Conservation (phyloP, 2,888 invertebrate species). For the Hyalella azteca region DNA sequence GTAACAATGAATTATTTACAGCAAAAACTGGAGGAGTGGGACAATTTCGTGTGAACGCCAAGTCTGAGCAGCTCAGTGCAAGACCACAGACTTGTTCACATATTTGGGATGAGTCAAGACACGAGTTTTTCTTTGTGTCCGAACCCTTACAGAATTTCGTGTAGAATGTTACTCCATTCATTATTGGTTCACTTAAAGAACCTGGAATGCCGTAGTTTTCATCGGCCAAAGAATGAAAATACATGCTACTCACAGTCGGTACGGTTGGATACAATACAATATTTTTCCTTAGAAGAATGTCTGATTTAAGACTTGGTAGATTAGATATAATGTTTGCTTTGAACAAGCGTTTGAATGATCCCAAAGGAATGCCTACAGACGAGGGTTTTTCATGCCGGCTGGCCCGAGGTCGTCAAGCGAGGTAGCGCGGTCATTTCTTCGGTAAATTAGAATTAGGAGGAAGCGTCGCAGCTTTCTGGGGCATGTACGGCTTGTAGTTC, state of each 20-base stretch:
- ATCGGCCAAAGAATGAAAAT: background rate
- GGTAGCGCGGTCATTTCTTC: conserved; percentile 48
- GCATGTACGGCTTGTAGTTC: conserved; percentile 71
- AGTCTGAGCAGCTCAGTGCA: too few relatives aligned
- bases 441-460: conserved; percentile 65
- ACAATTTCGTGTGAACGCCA: too few relatives aligned
- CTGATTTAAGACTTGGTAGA: too few relatives aligned
- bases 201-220: background rate
- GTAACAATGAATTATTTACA: too few relatives aligned
- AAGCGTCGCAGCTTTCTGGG: conserved; percentile 84
- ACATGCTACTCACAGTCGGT: background rate
- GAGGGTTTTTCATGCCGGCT: background rate
- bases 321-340: background rate
- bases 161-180: background rate
- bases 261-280: background rate
- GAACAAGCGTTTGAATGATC: background rate
- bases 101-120: background rate
- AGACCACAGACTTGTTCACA: too few relatives aligned
- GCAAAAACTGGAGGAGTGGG: too few relatives aligned
- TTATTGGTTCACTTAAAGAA: background rate
- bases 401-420: conserved; percentile 1
- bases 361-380: background rate
- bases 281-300: too few relatives aligned
- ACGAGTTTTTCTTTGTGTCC: background rate
- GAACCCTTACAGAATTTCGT: background rate